These are phyloP conservation scores for Kryptopterus vitreolus DNA, from an alignment of 2,797 vertebrate species.

Conservation along the genomic window DNA sequence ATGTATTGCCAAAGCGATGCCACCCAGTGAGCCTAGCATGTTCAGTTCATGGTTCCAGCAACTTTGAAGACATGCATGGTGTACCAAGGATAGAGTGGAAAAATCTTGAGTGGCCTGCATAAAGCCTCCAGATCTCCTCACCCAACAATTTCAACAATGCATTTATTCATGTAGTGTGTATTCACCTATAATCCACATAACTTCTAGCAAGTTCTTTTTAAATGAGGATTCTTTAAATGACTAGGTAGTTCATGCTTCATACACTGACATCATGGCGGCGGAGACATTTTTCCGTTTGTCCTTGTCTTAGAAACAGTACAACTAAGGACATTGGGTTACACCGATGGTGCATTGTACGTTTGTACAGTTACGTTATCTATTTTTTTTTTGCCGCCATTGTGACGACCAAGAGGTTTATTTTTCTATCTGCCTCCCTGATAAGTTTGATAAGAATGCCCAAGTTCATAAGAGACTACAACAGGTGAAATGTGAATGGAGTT, in stretches of 20 bases:
- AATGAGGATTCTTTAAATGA: background rate
- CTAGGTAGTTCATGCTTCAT: background rate
- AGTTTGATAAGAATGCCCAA: conserved; percentile 58
- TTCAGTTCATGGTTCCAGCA: conserved; percentile 1
- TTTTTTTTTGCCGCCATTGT: conserved; percentile 52
- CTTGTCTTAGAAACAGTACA: background rate
- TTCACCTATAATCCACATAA: background rate
- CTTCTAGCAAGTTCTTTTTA: background rate
- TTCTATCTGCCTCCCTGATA: conserved; percentile 36
- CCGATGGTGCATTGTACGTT: conserved; percentile 53
- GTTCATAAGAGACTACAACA: conserved; percentile 48
- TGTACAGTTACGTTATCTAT: conserved; percentile 52
- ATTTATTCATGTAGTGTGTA: background rate
- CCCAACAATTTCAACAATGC: background rate
- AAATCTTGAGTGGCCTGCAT: background rate
- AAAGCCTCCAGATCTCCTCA: background rate
- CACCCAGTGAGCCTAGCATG: background rate
- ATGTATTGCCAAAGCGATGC: background rate
- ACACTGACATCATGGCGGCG: background rate
- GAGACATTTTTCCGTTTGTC: background rate
- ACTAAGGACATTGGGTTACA: conserved; percentile 17
- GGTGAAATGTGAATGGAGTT: conserved; percentile 13
- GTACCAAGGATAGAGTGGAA: background rate
- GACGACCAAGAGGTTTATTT: conserved; percentile 52
- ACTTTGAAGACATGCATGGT: background rate